Base-by-base conservation (phyloP, 2,888 invertebrate genomes). In the Sminthurinus aureus region DNA sequence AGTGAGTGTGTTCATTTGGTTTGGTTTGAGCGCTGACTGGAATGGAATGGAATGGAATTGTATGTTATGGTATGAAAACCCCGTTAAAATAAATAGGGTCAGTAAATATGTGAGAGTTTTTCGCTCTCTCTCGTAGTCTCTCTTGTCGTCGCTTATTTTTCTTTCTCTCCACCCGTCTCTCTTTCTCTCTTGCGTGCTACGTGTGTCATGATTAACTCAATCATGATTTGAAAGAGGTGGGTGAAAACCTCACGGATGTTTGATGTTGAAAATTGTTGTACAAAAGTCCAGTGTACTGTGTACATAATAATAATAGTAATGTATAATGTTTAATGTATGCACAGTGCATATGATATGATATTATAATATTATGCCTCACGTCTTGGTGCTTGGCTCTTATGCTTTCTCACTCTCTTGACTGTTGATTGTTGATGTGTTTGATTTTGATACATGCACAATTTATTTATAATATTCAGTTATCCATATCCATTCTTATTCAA, bases 51-150 rank as follows among this genome's bases (percentile, higher is more conserved):
- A 4, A 38, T 38, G 38, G 38, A 38, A 38, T 38, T 38, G 38
- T 38, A 38, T 38, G 38, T 38, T 38, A 38, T 38, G 38, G 38
- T 38, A 38, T 69, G 69, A 20, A 81, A 71, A 69, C 50, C 80
- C 73, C 80, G 80, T 81, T 81, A 81, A 81, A 80, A 81, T 81
- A 73, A 81, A 81, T 81, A 81, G 80, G 80, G 80, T 81, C 80
- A 81, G 74, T 69, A 81, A 73, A 81, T 74, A 81, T 52, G 74
- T 81, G 69, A 67, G 79, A 50, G 69, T 26, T 24, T 79, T 26
- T 38, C 38, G 38, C 38, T 38, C 38, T 38, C 38, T 79, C 66
- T 38, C 24, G 13, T 77, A n/a, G 22, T 38, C 38, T 38, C 38
- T 38, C 38, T 38, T 38, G 1, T 38, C 1, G 38, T 38, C n/a